Base-by-base conservation (phyloP, 2,797 vertebrate species). In the Botia kubotai region DNA sequence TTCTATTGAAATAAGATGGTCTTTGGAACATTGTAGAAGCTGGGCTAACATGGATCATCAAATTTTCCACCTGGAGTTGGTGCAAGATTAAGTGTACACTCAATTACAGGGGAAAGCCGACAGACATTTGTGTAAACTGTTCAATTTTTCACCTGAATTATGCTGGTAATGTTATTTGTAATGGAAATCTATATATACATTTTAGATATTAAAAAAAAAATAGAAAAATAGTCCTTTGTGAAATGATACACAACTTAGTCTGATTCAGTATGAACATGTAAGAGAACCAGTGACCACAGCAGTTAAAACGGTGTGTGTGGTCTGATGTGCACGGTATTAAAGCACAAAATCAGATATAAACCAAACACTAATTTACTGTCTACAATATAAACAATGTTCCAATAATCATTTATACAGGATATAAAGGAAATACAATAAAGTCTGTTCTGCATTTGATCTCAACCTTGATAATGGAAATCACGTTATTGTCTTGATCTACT, bases 331-430 rank as follows among this genome's bases (percentile, higher is more conserved):
- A 29, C 62, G 80, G 52, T 80, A 33, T 84, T 81, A 50, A 36
- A 69, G 53, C 85, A 58, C 6, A 29, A 53, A 81, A 86, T 82
- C 53, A 70, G 76, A 84, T 33, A 69, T 67, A 69, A 75, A 80
- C 68, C 57, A 79, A 52, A 72, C 23, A 23, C 77, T 71, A 26
- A 83, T 82, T 19, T 85, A 81, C 75, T 6, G 53, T 84, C 69
- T 69, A 77, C 57, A 81, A 50, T 72, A 83, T 86, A 84, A 84
- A 89, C 84, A 87, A 86, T 85, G 84, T 70, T 82, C 82, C 73
- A 86, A 89, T 52, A 81, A 72, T 72, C 77, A 50, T 77, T 75
- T 84, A 85, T 80, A 75, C 77, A 79, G 46, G 48, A 66, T 46
- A 65, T 76, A 68, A 83, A 11, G 76, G 71, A 48, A 70, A 79